Percentiles rank a stretch among this genome's conserved stretches.
Evolutionary conservation across 2,797 vertebrate genomes (phyloP).

Genomic region (Mustela erminea): DNA sequence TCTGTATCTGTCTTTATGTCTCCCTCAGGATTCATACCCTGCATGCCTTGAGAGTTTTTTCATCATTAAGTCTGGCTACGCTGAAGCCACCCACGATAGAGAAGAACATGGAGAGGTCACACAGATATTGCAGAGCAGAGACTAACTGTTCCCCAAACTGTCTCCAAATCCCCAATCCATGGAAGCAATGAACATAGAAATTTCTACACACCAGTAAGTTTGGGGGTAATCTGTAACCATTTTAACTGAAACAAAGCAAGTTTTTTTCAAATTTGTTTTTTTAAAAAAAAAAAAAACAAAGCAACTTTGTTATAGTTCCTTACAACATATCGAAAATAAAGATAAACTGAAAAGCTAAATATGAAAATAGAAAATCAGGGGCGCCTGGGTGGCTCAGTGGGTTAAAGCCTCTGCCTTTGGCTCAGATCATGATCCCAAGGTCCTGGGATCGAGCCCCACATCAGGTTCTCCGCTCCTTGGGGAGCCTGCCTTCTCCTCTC

Average conservation of each 20-base stretch:
- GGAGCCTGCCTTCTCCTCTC: too few relatives aligned
- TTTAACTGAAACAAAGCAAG: conserved; percentile 25
- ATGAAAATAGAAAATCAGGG: not conserved
- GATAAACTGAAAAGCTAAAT: not conserved
- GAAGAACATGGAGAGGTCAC: not conserved
- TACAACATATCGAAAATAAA: conserved; percentile 44
- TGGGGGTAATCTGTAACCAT: not conserved
- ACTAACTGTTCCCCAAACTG: not conserved
- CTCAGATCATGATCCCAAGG: too few relatives aligned
- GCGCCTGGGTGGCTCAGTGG: too few relatives aligned
- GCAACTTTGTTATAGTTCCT: not conserved
- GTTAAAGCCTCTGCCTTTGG: too few relatives aligned
- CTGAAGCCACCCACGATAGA: not conserved
- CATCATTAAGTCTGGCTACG: not conserved
- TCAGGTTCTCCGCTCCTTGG: too few relatives aligned
- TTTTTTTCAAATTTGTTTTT: too few relatives aligned
- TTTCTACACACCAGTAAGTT: not conserved
- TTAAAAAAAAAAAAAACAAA: too few relatives aligned
- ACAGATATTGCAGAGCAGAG: not conserved
- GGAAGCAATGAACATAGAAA: not conserved
- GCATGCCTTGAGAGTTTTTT: not conserved
- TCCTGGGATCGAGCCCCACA: too few relatives aligned
- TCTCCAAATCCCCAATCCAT: not conserved
- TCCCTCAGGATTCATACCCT: not conserved
- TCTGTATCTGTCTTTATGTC: not conserved